Conservation (phyloP, 2,888 invertebrate species). For the Cordilura impudica region DNA sequence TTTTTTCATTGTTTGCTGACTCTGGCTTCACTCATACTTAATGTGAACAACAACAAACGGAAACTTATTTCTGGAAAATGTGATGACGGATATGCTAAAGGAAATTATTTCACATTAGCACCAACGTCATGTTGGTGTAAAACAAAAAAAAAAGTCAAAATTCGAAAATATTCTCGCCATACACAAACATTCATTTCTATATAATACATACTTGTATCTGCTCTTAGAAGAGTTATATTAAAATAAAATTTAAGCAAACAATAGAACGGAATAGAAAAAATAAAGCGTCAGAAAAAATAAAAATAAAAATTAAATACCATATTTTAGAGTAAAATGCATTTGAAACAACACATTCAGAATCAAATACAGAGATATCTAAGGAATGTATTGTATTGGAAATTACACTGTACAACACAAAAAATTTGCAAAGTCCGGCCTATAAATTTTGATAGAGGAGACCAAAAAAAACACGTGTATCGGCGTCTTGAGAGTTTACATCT, state of each 20-base stretch:
- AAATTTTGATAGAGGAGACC: too few species aligned
- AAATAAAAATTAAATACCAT: not conserved
- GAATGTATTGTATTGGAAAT: too few species aligned
- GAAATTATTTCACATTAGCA: conserved; percentile 64
- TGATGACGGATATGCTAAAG: conserved; percentile 60
- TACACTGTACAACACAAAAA: too few species aligned
- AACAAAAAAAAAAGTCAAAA: conserved; percentile 53
- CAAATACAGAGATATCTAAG: not conserved
- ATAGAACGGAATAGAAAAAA: conserved; percentile 29
- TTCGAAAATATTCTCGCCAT: not conserved
- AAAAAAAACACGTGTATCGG: too few species aligned
- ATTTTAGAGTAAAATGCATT: conserved; percentile 4
- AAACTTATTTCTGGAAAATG: conserved; percentile 51
- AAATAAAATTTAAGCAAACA: conserved; percentile 54
- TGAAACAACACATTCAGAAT: conserved; percentile 3
- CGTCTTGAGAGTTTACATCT: too few species aligned
- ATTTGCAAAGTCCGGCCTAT: too few species aligned
- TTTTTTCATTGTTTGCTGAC: conserved; percentile 29
- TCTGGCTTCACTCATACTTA: conserved; percentile 41
- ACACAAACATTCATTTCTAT: conserved; percentile 4
- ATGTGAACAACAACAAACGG: conserved; percentile 35
- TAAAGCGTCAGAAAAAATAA: not conserved
- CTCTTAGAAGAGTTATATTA: conserved; percentile 39
- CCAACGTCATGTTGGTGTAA: conserved; percentile 58
- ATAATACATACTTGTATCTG: conserved; percentile 19